Percentiles rank a stretch among this genome's conserved stretches.
Conservation (phyloP, 2,113 vertebrate species). For the Chloropsis cyanopogon region DNA sequence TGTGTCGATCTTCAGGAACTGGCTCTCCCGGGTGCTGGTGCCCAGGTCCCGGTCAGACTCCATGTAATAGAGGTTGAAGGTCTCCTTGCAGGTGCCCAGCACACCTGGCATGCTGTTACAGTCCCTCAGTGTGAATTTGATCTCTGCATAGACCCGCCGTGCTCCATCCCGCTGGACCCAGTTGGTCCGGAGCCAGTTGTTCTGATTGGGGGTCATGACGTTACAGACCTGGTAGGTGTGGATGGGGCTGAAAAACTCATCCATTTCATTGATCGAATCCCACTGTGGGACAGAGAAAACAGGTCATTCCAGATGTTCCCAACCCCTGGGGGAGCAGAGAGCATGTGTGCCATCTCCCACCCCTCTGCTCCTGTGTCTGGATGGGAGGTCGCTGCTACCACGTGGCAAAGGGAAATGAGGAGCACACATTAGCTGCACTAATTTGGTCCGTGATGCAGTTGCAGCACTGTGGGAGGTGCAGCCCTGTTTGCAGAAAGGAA, state of each 20-base stretch:
- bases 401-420: background rate
- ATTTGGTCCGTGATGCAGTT: background rate
- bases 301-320: background rate
- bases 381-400: background rate
- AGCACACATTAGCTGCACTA: background rate
- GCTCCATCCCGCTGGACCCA: slow-evolving; percentile 91
- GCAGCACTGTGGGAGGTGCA: background rate
- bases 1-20: slow-evolving; percentile 95
- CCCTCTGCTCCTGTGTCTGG: background rate
- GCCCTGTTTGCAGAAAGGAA: accelerated
- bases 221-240: slow-evolving; percentile 98
- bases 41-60: slow-evolving; percentile 90
- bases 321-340: accelerated
- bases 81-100: slow-evolving; percentile 96
- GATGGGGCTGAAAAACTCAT: slow-evolving; percentile 93
- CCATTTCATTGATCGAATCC: slow-evolving; percentile 98
- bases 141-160: slow-evolving; percentile 88
- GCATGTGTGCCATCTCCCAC: background rate
- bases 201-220: slow-evolving; percentile 96
- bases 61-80: slow-evolving; percentile 95
- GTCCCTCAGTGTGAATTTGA: slow-evolving; percentile 93
- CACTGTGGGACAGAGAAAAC: slow-evolving; percentile 75
- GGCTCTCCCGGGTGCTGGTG: slow-evolving; percentile 83
- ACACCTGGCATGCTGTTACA: slow-evolving; percentile 98
- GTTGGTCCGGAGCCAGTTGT: slow-evolving; percentile 94